Base-by-base conservation (phyloP, 2,797 vertebrate genomes). In the Channallabes apus region DNA sequence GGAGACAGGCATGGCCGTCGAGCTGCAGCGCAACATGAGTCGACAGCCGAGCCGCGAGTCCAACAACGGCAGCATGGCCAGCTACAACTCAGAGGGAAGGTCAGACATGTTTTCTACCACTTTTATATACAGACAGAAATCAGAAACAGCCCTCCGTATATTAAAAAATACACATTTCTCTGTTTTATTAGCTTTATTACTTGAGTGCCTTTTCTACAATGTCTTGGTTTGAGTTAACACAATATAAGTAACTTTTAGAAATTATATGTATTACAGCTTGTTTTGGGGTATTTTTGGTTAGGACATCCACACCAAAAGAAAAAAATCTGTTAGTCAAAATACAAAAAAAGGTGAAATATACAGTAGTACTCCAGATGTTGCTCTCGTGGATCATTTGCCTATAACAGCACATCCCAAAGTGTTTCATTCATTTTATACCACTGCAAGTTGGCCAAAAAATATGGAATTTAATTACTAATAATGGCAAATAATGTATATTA, bases 1-100 rank as follows among this genome's bases (percentile, higher is more conserved):
- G 59, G 98, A 99, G 91, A 99, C 98, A 0, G 98, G 98, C 54
- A 97, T 99, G 96, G 98, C 98, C 2, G 98, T 98, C 12, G 98
- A 98, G 92, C 90, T 95, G 87, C 96, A 96, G 91, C 93, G 98
- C 87, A 99, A 95, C 91, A 98, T 99, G 97, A 97, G 97, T 59
- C 95, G 98, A 8, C 98, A 99, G 88, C 96, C 98, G 8, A 99
- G 98, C 92, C 95, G 96, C 38, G 98, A 99, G 92, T 99, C 98
- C 88, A 98, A 96, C 58, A 98, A 99, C 0, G 97, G 98, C 92
- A 99, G 97, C 94, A 97, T 98, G 93, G 97, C 98, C 93, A 99
- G 98, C 92, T 99, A 95, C 41, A 99, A 96, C 95, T 99, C 98
- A 0, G 98, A 99, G 95, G 98, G 98, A 87, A 99, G 99, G 98